phyloP scores from a whole-genome alignment of 2,113 vertebrate genomes.

The Etheostoma cragini region DNA sequence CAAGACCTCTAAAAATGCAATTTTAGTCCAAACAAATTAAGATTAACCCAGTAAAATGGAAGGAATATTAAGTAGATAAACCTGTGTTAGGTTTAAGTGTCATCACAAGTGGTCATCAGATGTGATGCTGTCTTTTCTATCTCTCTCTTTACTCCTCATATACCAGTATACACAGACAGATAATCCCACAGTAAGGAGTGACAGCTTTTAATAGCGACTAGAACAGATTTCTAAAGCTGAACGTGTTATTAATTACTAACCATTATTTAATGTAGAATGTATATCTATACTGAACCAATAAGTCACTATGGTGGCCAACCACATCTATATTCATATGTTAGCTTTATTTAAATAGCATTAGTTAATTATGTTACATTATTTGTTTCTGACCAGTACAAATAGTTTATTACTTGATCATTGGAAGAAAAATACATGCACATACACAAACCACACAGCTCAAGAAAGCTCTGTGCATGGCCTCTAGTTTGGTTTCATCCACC shows the following conservation, averaged over 20 bases:
- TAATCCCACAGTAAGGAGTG: too few relatives aligned
- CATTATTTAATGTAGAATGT: not conserved
- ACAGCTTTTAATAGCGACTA: not conserved
- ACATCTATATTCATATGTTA: not conserved
- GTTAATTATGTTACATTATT: not conserved
- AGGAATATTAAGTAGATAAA: constrained; percentile 16
- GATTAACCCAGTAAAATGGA: constrained; percentile 17
- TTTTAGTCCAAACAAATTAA: not conserved
- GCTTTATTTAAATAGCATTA: not conserved
- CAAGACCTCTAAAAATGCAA: not conserved
- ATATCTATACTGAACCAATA: not conserved
- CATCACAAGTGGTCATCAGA: not conserved
- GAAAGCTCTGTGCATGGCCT: constrained; percentile 53
- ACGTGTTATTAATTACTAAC: not conserved
- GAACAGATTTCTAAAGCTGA: not conserved
- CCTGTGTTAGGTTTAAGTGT: not conserved
- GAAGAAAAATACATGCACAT: constrained; percentile 9
- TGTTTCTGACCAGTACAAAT: not conserved
- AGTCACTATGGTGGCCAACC: not conserved
- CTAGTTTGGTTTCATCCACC: constrained; percentile 72
- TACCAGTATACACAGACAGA: too few relatives aligned
- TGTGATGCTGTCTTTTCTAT: not conserved
- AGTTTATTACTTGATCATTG: not conserved
- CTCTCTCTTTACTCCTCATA: not conserved
- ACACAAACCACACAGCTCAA: constrained; percentile 15